Base-by-base conservation (phyloP, 2,888 invertebrate genomes). In the Scaptomyza reducta region DNA sequence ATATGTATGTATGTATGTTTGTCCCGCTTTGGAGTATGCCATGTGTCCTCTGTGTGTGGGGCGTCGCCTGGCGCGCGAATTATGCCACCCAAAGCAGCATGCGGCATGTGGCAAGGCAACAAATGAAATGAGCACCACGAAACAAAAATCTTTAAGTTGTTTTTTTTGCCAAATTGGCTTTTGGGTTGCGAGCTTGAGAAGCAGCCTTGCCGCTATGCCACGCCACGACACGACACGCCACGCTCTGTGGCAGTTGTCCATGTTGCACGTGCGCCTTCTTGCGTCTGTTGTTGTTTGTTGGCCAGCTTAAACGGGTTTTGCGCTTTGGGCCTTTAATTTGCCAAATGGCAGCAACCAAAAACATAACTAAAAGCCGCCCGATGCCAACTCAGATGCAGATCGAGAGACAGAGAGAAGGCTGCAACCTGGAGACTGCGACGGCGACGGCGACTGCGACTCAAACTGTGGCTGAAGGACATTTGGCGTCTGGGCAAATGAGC, bases 51-150 rank as follows among this genome's bases (percentile, higher is more conserved):
- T 58, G 31, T 50, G 53, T 27, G 47, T 33, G 22, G 16, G 81
- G 79, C 85, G 81, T 85, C 79, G 85, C 51, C 79, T 57, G 70
- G 57, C 56, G 85, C 72, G 82, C 82, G 72, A 82, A 85, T 85
- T 82, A 85, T 85, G 85, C 82, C 82, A 82, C 79, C 79, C 31
- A 31, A 72, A 74, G 57, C 22, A 18, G 67, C 63, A 29, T 35
- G 35, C 35, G 49, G 67, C 63, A 29, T 11, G 46, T 11, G 10
- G 33, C 49, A 49, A 49, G 33, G 56, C 72, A 69, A 60, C 68
- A 67, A 77, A 74, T 74, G 68, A 75, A 75, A 75, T 75, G 61
- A 38, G 56, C 61, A 58, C 40, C 61, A 25, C 40, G 27, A 53
- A 44, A 38, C 49, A 51, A 71, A 53, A 56, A 76, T 70, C 70